Base-by-base conservation (phyloP, 1,140 invertebrate genomes). In the Drosophila bipectinata region DNA sequence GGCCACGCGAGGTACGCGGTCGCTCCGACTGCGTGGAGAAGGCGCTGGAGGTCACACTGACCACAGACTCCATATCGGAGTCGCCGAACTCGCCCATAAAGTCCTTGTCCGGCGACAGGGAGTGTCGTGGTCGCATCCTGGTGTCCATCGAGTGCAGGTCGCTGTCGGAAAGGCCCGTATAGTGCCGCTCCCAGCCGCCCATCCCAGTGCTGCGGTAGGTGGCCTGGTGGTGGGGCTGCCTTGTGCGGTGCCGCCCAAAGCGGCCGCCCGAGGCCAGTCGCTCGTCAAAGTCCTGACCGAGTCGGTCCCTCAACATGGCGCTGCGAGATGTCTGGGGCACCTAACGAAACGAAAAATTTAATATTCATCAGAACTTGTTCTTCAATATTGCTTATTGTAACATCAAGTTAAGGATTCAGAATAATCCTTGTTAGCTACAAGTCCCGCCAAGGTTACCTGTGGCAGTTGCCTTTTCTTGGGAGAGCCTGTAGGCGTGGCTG, bases 401-500 rank as follows among this genome's bases (percentile, higher is more conserved):
- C 26, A 28, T 28, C 4, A 28, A 5, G 26, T 7, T 28, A 28
- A 6, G 14, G 8, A 32, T 45, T 45, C 15, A 21, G 3, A 45
- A 45, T 32, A 32, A 28, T 1, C 6, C 26, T 28, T 28, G 5
- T 28, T 28, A 6, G 1, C 1, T 6, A 28, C 5, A 28, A 28
- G 6, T 37, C 18, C 18, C 18, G 24, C 4, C 9, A n/a, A 3
- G n/a, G 15, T 49, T 87, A 98, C 97, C 92, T 97, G 96, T 73
- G 98, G 98, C 75, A 99, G 94, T 93, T 99, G 98, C 67, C 98
- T 94, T 93, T 98, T 99, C 93, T 98, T 98, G 26, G 98, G 97
- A 34, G 97, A 98, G 41, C 97, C 97, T 28, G 97, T 97, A 48
- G 97, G 97, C n/a, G 97, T 98, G 30, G 96, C 97, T 32, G 96